Conservation (phyloP, 2,888 invertebrate species). For the Noctua comes region DNA sequence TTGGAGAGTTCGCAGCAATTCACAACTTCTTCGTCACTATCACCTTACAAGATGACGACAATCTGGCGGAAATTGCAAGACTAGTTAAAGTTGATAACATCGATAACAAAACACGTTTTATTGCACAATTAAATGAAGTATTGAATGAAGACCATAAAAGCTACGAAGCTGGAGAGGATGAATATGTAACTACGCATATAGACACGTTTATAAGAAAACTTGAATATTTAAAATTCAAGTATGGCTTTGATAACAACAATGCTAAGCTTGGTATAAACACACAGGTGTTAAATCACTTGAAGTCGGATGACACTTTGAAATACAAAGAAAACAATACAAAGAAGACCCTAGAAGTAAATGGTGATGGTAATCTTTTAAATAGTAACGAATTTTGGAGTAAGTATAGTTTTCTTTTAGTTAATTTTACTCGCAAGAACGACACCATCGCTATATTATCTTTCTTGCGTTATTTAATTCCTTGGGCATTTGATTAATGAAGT, state of each 20-base stretch:
- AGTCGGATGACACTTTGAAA: constrained; percentile 22
- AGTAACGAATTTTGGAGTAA: constrained; percentile 81
- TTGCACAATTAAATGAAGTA: constrained; percentile 75
- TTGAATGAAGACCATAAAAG: constrained; percentile 71
- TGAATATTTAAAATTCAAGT: constrained; percentile 69
- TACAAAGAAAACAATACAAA: constrained; percentile 24
- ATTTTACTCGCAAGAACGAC: background rate
- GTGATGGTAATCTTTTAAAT: constrained; percentile 56
- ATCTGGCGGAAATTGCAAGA: constrained; percentile 72
- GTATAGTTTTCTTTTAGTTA: constrained; percentile 28
- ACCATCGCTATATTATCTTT: background rate
- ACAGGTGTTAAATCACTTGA: constrained; percentile 65
- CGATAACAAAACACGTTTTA: constrained; percentile 73
- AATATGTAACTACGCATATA: constrained; percentile 66
- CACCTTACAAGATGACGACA: constrained; percentile 73
- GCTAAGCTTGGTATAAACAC: constrained; percentile 63
- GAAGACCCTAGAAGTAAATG: constrained; percentile 14
- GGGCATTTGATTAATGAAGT: background rate
- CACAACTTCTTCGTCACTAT: constrained; percentile 77
- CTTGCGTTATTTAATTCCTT: background rate
- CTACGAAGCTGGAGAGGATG: constrained; percentile 58
- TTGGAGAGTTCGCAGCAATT: constrained; percentile 73
- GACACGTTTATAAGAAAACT: constrained; percentile 70
- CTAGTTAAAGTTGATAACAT: constrained; percentile 70
- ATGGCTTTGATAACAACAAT: constrained; percentile 58